Base-by-base conservation (phyloP, 2,888 invertebrate genomes). In the Gonocerus acuteangulatus region DNA sequence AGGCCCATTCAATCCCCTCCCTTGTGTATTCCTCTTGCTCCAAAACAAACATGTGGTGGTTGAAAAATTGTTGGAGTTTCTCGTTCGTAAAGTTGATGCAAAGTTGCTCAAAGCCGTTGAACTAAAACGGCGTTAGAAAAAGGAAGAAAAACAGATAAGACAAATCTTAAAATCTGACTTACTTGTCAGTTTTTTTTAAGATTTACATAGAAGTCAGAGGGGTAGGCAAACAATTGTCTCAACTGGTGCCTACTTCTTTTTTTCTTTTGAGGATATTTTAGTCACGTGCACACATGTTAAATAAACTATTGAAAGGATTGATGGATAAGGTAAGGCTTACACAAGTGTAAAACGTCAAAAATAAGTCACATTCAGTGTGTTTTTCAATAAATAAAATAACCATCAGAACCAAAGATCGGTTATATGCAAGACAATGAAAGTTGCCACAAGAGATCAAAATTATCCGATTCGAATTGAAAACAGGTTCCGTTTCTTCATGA, bases 41-140 rank as follows among this genome's bases (percentile, higher is more conserved):
- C 71, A 95, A 84, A 72, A 95, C 92, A 79, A 95, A 95, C 94
- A 95, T 95, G 84, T 95, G 89, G 75, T 95, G 94, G 80, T 95
- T 95, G 87, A 95, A 95, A 85, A 94, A 95, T 78, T 95, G 95
- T 81, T 95, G 95, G 73, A 95, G 84, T 79, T 93, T 91, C 81
- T 95, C 94, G 78, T 95, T 95, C 78, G 94, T 95, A 82, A 95
- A 95, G 83, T 95, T 95, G 84, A 95, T 95, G 82, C 94, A 95
- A 76, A 95, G 83, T 82, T 95, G 95, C 82, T 95, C 94, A 83
- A 94, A 95, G 78, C 93, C 91, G 83, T 95, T 95, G 84, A 73
- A 88, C 88, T 89, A 72, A 67, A 63, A 65, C 65, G 65, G 62
- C 59, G 62, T 62, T 36, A 54, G 21, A 54, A 42, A 54, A 15